phyloP scores from a whole-genome alignment of 2,113 vertebrate species.

The Sisor rabdophorus region DNA sequence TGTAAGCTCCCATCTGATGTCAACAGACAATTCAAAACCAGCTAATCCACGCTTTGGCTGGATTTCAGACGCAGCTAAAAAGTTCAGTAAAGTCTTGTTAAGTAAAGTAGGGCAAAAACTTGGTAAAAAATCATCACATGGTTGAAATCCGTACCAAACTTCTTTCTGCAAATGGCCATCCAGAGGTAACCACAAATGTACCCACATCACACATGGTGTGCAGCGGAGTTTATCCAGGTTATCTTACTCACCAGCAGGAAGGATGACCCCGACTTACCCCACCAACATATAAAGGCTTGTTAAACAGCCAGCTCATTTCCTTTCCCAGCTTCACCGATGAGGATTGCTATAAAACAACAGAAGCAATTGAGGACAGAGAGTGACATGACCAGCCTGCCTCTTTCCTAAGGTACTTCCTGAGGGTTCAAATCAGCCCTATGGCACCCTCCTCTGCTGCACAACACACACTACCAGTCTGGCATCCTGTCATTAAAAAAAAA shows the following conservation, averaged over 20 bases:
- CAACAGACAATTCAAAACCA: conserved; percentile 43
- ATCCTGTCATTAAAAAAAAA: conserved; percentile 53
- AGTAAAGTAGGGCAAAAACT: not conserved
- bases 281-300: conserved; percentile 44
- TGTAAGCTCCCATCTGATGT: conserved; percentile 51
- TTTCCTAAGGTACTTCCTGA: conserved; percentile 50
- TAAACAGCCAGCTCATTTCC: conserved; percentile 49
- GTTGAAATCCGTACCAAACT: not conserved
- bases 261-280: conserved; percentile 44
- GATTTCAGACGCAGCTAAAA: not conserved
- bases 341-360: conserved; percentile 46
- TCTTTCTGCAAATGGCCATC: not conserved
- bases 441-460: conserved; percentile 36
- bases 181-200: not conserved
- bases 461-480: conserved; percentile 30
- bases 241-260: conserved; percentile 47
- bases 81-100: not conserved
- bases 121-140: not conserved
- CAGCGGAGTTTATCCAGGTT: conserved; percentile 31
- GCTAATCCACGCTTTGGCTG: conserved; percentile 34
- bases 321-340: conserved; percentile 45
- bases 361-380: conserved; percentile 49
- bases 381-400: conserved; percentile 32
- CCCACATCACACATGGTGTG: not conserved
- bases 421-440: conserved; percentile 29